Evolutionary conservation across 2,797 vertebrate species (phyloP).

Genomic region (Sebastiscus tertius): DNA sequence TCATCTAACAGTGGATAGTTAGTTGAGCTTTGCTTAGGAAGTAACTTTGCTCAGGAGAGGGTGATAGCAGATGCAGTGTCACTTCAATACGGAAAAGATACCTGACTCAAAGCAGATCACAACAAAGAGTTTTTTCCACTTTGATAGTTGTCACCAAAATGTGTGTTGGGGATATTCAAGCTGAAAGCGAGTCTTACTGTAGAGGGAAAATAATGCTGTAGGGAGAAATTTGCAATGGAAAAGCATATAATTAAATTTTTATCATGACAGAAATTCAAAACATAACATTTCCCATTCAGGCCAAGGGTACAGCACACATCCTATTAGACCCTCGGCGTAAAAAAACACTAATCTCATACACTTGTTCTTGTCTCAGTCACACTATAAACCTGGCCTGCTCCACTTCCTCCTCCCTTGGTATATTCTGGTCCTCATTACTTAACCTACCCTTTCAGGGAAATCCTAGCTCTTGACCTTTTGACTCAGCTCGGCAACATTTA

Average conservation of each 20-base stretch:
- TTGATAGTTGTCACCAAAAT: not conserved
- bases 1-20: not conserved
- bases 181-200: not conserved
- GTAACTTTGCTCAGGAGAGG: not conserved
- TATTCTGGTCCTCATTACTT: slow-evolving; percentile 58
- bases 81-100: not conserved
- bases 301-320: slow-evolving; percentile 32
- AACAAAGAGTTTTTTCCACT: not conserved
- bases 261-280: not conserved
- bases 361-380: slow-evolving; percentile 27
- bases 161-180: not conserved
- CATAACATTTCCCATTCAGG: not conserved
- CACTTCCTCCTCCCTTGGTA: slow-evolving; percentile 49
- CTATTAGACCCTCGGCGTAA: not conserved
- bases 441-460: slow-evolving; percentile 29
- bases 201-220: not conserved
- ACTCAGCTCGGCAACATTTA: not conserved
- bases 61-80: not conserved
- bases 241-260: not conserved
- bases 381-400: slow-evolving; percentile 38
- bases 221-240: not conserved
- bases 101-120: not conserved
- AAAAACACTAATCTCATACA: slow-evolving; percentile 33
- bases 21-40: not conserved
- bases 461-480: not conserved